Base-by-base conservation (phyloP, 2,888 invertebrate genomes). In the Troglohyphantes excavatus region DNA sequence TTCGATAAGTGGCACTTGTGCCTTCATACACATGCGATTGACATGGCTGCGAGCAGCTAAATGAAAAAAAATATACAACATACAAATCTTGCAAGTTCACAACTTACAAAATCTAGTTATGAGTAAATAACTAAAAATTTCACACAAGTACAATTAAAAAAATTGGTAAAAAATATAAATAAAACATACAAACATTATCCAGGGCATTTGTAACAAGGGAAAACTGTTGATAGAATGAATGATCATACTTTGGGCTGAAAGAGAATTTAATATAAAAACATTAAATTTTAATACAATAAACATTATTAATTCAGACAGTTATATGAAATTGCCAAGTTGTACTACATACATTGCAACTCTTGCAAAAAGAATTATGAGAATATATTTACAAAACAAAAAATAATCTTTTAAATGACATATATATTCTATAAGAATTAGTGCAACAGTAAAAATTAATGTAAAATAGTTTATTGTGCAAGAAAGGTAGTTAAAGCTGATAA, bases 21-120 rank as follows among this genome's bases (percentile, higher is more conserved):
- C 98, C 59, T 99, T 98, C 73, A 99, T 94, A 93, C 99, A 99
- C 97, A 99, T 97, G 33, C 99, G 95, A 94, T 99, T 99, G 0
- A 99, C 99, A 94, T 99, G 99, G 93, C 97, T 99, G 67, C 99
- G 95, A 0, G 99, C 99, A 70, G 97, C 97, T 90, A n/a, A 59
- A 61, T 61, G 2, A 75, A 61, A 39, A 46, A 94, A 91, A 61
- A 43, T 70, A 17, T n/a, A 26, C 17, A 11, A 39, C 13, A 39
- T 11, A 27, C 9, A 68, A 17, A 72, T 26, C 2, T 39, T 33
- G 9, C 75, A 53, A 59, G 13, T 5, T 17, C 13, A 75, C 26
- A 59, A 65, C 65, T 2, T 46, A 46, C 13, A 46, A 46, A 46
- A n/a, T 17, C 1, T 13, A 46, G n/a, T n/a, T 17, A n/a, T n/a